Percentiles rank a stretch among this genome's conserved stretches.
Evolutionary conservation across 2,113 vertebrate genomes (phyloP).

Genomic region (Setophaga coronata): DNA sequence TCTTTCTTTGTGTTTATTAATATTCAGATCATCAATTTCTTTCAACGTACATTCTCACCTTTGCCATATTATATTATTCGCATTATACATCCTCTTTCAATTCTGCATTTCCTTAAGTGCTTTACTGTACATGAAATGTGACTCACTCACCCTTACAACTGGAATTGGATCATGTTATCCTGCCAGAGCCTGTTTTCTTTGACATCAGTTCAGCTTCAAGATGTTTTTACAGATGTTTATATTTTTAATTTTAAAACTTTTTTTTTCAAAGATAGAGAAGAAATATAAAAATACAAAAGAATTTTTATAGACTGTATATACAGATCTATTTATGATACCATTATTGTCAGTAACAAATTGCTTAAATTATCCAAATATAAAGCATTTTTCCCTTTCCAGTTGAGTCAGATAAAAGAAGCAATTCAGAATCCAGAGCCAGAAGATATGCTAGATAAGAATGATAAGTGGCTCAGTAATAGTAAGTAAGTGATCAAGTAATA

Average conservation of each 20-base stretch:
- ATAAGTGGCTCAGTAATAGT: not conserved
- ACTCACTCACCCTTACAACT: not conserved
- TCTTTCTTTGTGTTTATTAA: slow-evolving; percentile 26
- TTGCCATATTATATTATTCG: slow-evolving; percentile 18
- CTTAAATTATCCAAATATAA: not conserved
- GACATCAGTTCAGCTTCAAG: not conserved
- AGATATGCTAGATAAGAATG: not conserved
- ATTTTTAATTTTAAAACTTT: not conserved
- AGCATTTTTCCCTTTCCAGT: not conserved
- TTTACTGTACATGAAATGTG: not conserved
- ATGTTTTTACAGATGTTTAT: not conserved
- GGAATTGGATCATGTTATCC: not conserved
- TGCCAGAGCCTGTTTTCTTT: not conserved
- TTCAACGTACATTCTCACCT: not conserved
- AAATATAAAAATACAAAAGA: not conserved
- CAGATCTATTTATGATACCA: not conserved
- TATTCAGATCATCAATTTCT: not conserved
- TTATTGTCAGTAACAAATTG: not conserved
- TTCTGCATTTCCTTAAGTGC: not conserved
- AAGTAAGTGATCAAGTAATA: not conserved
- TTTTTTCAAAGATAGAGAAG: not conserved
- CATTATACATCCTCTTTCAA: not conserved
- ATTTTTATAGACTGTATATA: not conserved
- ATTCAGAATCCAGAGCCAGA: not conserved
- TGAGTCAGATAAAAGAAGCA: not conserved